Evolutionary conservation across 2,888 invertebrate species (phyloP).

Genomic region (Melangyna quadrimaculata): DNA sequence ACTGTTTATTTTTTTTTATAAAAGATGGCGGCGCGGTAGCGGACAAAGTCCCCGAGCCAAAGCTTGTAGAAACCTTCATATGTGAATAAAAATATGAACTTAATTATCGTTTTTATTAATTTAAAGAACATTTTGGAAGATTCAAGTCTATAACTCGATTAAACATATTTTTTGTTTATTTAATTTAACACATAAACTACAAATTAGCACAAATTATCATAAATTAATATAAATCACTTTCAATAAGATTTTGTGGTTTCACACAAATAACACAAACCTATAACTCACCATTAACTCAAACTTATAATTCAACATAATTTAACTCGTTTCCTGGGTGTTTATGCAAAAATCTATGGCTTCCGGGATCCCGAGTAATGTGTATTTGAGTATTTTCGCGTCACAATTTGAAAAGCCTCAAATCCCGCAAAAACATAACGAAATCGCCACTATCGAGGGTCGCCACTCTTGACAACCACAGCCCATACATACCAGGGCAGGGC

Average conservation of each 20-base stretch:
- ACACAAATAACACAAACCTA: constrained; percentile 33
- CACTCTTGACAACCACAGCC: neutral
- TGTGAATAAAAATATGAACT: no score
- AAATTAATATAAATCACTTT: constrained; percentile 39
- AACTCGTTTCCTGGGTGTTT: constrained; percentile 63
- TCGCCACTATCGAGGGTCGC: neutral
- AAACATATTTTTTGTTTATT: no score
- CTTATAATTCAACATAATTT: constrained; percentile 43
- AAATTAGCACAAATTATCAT: no score
- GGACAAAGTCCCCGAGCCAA: no score
- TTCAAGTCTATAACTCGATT: no score
- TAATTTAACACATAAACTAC: no score
- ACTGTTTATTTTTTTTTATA: no score
- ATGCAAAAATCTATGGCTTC: constrained; percentile 41
- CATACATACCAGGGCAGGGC: no score
- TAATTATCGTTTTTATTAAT: no score
- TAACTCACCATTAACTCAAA: constrained; percentile 35
- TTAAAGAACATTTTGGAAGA: no score
- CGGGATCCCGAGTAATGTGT: constrained; percentile 35
- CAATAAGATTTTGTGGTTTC: constrained; percentile 12
- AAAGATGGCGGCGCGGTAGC: no score
- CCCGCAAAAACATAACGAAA: constrained; percentile 13
- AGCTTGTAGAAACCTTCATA: no score
- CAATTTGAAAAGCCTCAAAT: constrained; percentile 48
- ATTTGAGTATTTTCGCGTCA: neutral